phyloP scores from a whole-genome alignment of 2,113 vertebrate species.

The Sapajus apella region DNA sequence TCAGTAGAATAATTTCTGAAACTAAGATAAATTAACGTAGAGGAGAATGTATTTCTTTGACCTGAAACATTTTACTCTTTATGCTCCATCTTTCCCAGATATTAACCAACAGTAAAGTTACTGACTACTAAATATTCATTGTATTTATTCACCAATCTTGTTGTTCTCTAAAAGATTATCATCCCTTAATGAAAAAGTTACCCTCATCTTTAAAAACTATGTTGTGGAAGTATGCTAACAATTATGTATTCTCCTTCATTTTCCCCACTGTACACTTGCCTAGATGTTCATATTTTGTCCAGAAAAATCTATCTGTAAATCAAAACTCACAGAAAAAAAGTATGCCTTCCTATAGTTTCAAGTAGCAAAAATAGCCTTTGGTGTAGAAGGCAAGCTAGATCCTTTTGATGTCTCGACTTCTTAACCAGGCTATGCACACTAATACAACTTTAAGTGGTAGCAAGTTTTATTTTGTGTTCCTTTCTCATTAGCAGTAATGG shows the following conservation, averaged over 20 bases:
- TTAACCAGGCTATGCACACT: background rate
- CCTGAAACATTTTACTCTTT: background rate
- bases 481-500: constrained; percentile 56
- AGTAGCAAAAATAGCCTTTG: background rate
- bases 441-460: constrained; percentile 37
- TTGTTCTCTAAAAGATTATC: background rate
- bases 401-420: constrained; percentile 35
- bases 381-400: background rate
- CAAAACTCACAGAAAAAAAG: background rate
- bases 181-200: constrained; percentile 11
- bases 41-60: constrained; percentile 22
- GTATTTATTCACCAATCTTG: background rate
- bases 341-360: background rate
- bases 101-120: background rate
- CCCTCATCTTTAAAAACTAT: background rate
- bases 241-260: background rate
- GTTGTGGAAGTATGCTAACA: background rate
- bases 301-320: constrained; percentile 26
- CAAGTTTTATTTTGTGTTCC: constrained; percentile 50
- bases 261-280: background rate
- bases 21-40: constrained; percentile 6
- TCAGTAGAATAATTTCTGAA: constrained; percentile 20
- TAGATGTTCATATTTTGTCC: constrained; percentile 14
- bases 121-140: background rate
- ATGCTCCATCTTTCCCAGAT: background rate